These are phyloP conservation scores for Epizoanthus illoricatus DNA, from an alignment of 92 coral and sea anemone genomes.

Conservation along the genomic window DNA sequence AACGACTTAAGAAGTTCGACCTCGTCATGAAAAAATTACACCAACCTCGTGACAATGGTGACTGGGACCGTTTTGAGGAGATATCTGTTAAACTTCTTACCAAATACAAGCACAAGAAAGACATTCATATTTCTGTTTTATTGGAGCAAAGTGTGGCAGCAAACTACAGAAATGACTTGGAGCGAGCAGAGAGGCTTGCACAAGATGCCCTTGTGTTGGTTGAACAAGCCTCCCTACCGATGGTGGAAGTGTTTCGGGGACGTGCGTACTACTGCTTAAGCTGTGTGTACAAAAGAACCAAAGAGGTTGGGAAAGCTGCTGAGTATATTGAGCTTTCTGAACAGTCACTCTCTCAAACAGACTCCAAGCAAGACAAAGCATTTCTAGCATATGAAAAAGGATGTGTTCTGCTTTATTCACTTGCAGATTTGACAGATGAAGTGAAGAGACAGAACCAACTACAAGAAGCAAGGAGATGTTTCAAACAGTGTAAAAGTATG, in stretches of 20 bases:
- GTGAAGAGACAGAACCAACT: background rate
- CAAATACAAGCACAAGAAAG: background rate
- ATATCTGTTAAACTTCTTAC: constrained; percentile 9
- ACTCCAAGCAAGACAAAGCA: constrained; percentile 28
- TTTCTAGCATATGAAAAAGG: constrained; percentile 38
- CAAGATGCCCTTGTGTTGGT: constrained; percentile 10
- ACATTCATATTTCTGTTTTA: constrained; percentile 14
- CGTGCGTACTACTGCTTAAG: constrained; percentile 26
- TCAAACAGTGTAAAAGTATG: background rate
- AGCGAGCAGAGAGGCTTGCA: constrained; percentile 5
- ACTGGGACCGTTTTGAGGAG: constrained; percentile 16
- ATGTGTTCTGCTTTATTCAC: constrained; percentile 2
- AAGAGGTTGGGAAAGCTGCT: constrained; percentile 18
- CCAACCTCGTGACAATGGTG: constrained; percentile 14
- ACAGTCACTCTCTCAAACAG: constrained; percentile 1
- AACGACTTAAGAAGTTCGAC: constrained; percentile 15
- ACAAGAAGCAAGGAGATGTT: constrained; percentile 10
- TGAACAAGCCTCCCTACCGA: constrained; percentile 20
- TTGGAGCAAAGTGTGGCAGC: constrained; percentile 28
- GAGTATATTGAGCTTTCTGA: constrained; percentile 6
- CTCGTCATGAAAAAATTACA: background rate
- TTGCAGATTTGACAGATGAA: background rate
- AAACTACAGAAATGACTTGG: constrained; percentile 3
- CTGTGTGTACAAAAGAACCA: constrained; percentile 31
- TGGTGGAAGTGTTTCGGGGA: constrained; percentile 19